Base-by-base conservation (phyloP, 2,888 invertebrate genomes). In the Rotaria socialis region DNA sequence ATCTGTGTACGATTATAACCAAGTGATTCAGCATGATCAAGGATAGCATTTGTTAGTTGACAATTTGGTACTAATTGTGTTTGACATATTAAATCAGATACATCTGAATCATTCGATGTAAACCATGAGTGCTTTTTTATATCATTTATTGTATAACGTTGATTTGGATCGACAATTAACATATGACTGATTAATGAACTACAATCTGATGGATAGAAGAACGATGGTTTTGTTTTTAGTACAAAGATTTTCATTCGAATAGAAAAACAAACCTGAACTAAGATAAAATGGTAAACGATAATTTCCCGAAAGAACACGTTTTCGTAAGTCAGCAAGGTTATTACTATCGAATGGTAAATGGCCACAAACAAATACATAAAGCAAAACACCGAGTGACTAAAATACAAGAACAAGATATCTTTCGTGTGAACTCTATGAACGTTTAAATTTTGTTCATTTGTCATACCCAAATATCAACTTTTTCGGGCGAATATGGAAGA, bases 261-360 rank as follows among this genome's bases (percentile, higher is more conserved):
- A 10, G 11, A 11, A 47, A 47, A 52, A 52, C 93, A 93, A 92
- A 96, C 96, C 96, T 93, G 95, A 95, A 90, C 96, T 96, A 96
- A 97, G 96, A 92, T 96, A 97, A 92, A 95, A 97, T 87, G 97
- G 97, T 92, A 97, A 96, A 90, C 97, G 93, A 93, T 97, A 97
- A 91, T 96, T 93, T 88, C 97, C 97, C 86, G 96, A 95, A 85
- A 97, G 93, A 87, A 97, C 97, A 88, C 96, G 93, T 87, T 93
- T 96, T 89, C 96, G 93, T 88, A 97, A 93, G 87, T 95, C 94
- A 91, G 96, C 96, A 87, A 97, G 93, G 86, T 96, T 96, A 89
- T 95, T 95, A 88, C 96, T 96, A 92, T 97, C 97, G 91, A 97
- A 97, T 67, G 97, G 97, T 89, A 97, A 93, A 88, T 96, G 95